Evolutionary conservation across 2,797 vertebrate genomes (phyloP).

Genomic region (Microctenopoma stevenorrisi): DNA sequence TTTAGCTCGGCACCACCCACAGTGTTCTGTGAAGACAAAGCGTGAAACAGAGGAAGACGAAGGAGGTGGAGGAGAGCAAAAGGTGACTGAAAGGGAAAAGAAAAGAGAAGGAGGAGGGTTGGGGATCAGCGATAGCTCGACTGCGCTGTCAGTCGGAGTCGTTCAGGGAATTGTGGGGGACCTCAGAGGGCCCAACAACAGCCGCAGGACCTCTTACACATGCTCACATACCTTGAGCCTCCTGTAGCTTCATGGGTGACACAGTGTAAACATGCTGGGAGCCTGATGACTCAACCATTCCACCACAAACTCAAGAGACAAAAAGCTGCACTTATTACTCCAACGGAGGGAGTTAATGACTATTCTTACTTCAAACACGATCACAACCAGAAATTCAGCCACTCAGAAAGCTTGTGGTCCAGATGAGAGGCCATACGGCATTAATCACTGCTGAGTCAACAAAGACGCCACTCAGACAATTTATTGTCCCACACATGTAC

Average conservation of each 20-base stretch:
- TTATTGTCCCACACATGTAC: no score
- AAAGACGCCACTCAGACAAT: no score
- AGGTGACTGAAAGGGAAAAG: slow-evolving; percentile 46
- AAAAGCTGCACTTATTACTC: slow-evolving; percentile 16
- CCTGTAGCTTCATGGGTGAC: slow-evolving; percentile 41
- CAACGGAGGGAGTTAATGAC: not conserved
- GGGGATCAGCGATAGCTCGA: slow-evolving; percentile 54
- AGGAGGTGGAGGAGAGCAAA: slow-evolving; percentile 66
- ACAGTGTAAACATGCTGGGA: slow-evolving; percentile 32
- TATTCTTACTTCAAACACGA: no score
- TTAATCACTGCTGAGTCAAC: no score
- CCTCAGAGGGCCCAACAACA: slow-evolving; percentile 68
- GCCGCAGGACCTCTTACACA: slow-evolving; percentile 70
- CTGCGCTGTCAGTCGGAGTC: slow-evolving; percentile 76
- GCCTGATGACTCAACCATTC: slow-evolving; percentile 58
- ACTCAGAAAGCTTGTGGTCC: no score
- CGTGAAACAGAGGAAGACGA: slow-evolving; percentile 77
- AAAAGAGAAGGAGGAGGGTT: slow-evolving; percentile 58
- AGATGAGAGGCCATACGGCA: no score
- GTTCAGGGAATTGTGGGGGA: slow-evolving; percentile 64
- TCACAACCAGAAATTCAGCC: no score
- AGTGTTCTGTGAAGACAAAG: slow-evolving; percentile 74
- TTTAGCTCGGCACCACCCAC: slow-evolving; percentile 73
- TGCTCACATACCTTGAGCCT: slow-evolving; percentile 39
- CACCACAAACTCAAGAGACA: slow-evolving; percentile 37